Percentiles rank a stretch among this genome's conserved stretches.
phyloP scores from a whole-genome alignment of 92 coral and sea anemone species.

The Epizoanthus rinbou region DNA sequence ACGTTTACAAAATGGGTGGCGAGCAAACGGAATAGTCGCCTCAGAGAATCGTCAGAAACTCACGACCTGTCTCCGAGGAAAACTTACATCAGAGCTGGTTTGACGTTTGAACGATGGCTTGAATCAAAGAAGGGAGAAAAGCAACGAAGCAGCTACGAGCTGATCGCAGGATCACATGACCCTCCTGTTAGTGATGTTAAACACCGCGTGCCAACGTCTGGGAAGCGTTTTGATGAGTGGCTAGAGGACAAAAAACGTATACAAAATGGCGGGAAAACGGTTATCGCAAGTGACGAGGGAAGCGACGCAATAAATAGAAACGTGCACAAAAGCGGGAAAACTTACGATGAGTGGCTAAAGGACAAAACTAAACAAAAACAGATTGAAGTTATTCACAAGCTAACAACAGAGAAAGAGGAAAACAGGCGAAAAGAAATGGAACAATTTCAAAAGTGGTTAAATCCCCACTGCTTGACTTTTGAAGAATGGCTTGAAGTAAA shows the following conservation, averaged over 20 bases:
- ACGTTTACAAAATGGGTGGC: constrained; percentile 87
- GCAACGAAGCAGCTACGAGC: constrained; percentile 43
- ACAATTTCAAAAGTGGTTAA: constrained; percentile 61
- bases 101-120: constrained; percentile 92
- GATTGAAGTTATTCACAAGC: constrained; percentile 70
- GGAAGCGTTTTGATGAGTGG: constrained; percentile 81
- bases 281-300: constrained; percentile 10
- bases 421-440: constrained; percentile 62
- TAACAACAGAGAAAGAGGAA: constrained; percentile 71
- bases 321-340: constrained; percentile 70
- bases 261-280: constrained; percentile 37
- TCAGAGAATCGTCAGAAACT: constrained; percentile 61
- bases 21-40: constrained; percentile 57
- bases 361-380: constrained; percentile 82
- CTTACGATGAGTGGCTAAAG: constrained; percentile 82
- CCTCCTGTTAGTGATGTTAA: constrained; percentile 31
- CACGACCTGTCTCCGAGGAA: constrained; percentile 46
- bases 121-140: constrained; percentile 66
- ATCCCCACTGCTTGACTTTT: constrained; percentile 85
- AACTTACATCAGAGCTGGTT: constrained; percentile 64
- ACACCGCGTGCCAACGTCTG: constrained; percentile 64
- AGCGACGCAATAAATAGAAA: constrained; percentile 27
- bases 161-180: constrained; percentile 57
- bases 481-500: constrained; percentile 96
- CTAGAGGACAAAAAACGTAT: constrained; percentile 72